Base-by-base conservation (phyloP, 2,888 invertebrate species). In the Callyntrura sp. region DNA sequence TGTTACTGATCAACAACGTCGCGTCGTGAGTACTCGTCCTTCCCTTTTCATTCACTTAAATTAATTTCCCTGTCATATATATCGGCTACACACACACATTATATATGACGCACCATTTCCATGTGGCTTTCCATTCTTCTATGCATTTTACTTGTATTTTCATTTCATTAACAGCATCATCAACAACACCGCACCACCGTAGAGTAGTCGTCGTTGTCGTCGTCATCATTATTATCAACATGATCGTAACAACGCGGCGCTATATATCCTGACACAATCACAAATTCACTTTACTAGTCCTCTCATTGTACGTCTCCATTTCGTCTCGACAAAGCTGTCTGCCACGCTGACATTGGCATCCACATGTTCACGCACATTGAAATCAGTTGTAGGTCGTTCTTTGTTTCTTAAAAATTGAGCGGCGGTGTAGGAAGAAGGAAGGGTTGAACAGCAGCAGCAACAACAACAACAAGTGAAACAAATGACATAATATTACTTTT, bases 41-140 rank as follows among this genome's bases (percentile, higher is more conserved):
- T 76, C 25, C 55, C 60, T 82, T 78, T 85, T 83, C 88, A 83
- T 76, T 83, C 83, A 83, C 78, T 78, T 73, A 88, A 73, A 51
- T 62, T 81, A 79, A 79, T 57, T 73, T 76, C 35, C 35, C 35
- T 35, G 3, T 35, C 2, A 35, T 35, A 35, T 35, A 88, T 82
- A 35, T 60, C 28, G 68, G 43, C 17, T 35, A 43, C 25, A 17
- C 60, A n/a, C n/a, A n/a, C n/a, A n/a, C n/a, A n/a, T n/a, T n/a
- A n/a, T n/a, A n/a, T n/a, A 60, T 20, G 35, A 35, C 5, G 70
- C 87, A 60, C 81, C 81, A 87, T 87, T 88, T 88, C 76, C 88
- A 88, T 65, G 81, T 88, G 88, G 60, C 62, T 88, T 83, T 48
- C 8, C 14, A 17, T 43, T 68, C 43, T 68, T 35, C n/a, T 35